Evolutionary conservation across 2,113 vertebrate genomes (phyloP), one percentile per base, ranked within the genome.

Genomic region (Pontoporia blainvillei): DNA sequence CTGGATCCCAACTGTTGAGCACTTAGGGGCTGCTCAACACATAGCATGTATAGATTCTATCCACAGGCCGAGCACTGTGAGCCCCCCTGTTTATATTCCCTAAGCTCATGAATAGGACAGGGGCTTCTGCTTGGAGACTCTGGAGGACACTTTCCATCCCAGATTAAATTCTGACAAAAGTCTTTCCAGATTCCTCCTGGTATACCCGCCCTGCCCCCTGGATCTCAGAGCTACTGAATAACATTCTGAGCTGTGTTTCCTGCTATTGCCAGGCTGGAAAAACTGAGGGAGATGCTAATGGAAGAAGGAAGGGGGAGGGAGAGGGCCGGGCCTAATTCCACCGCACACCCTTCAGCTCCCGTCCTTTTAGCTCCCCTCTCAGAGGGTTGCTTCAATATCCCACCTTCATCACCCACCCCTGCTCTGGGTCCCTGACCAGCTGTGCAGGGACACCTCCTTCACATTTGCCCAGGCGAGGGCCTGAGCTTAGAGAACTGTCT

Each of bases 111-210:
- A 82, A 89, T 41, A 88, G 81, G 23, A 57, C 54, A 57, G 79
- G 10, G 79, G 84, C 62, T 92, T 96, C 93, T 94, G 64, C 15
- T 27, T 57, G 86, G 82, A 94, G 39, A 46, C 59, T 8, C 44
- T 20, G 39, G 85, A 49, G 54, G 90, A 69, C 72, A 46, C 49
- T 93, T 96, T 94, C 76, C 95, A 94, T 90, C 44, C 76, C 92
- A 94, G 61, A 95, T 72, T 83, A 97, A 97, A 97, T 31, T 86
- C 92, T 97, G 97, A 97, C 97, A 66, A 94, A 90, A 96, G 81
- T 96, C 96, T 97, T 98, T 98, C 97, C 97, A 86, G 75, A 92
- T 90, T 92, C 72, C 82, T 94, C 79, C 94, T 29, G 21, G 67
- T 8, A 8, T 12, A 61, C 84, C 87, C 36, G 25, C 96, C 95